phyloP scores from a whole-genome alignment of 2,888 invertebrate species.

The Hydropsyche betteni region DNA sequence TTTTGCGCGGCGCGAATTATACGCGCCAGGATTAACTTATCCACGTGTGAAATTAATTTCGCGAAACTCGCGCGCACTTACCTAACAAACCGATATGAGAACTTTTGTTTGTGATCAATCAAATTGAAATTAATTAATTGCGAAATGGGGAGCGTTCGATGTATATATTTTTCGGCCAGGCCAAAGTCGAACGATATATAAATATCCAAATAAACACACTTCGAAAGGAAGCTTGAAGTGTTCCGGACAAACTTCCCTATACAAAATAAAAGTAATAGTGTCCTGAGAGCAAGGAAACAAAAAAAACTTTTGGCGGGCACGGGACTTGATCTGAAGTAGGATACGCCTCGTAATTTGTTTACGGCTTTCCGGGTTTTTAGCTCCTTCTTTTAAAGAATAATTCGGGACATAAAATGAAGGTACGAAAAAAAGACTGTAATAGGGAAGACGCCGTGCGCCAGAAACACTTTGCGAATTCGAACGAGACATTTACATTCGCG shows the following conservation, averaged over 20 bases:
- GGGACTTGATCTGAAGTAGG: conserved; percentile 19
- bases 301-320: conserved; percentile 8
- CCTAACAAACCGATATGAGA: background rate
- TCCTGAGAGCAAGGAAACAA: background rate
- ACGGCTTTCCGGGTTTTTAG: conserved; percentile 7
- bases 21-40: background rate
- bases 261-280: conserved; percentile 21
- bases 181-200: background rate
- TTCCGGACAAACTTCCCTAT: background rate
- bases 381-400: conserved; percentile 17
- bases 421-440: background rate
- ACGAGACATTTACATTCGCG: conserved; percentile 8
- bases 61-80: background rate
- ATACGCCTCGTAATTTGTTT: conserved; percentile 23
- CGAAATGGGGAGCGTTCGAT: background rate
- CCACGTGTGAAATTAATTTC: conserved; percentile 16
- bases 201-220: conserved; percentile 13
- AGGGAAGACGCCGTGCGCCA: background rate
- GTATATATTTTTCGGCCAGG: background rate
- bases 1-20: background rate
- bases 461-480: background rate
- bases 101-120: conserved; percentile 13
- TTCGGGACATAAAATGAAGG: conserved; percentile 4
- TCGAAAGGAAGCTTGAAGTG: conserved; percentile 7
- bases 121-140: conserved; percentile 10